A percentile compares a stretch with the other conserved stretches of the same genome.
These are phyloP conservation scores for Neodiprion fabricii DNA, from an alignment of 1,140 invertebrate genomes.

Conservation along the genomic window DNA sequence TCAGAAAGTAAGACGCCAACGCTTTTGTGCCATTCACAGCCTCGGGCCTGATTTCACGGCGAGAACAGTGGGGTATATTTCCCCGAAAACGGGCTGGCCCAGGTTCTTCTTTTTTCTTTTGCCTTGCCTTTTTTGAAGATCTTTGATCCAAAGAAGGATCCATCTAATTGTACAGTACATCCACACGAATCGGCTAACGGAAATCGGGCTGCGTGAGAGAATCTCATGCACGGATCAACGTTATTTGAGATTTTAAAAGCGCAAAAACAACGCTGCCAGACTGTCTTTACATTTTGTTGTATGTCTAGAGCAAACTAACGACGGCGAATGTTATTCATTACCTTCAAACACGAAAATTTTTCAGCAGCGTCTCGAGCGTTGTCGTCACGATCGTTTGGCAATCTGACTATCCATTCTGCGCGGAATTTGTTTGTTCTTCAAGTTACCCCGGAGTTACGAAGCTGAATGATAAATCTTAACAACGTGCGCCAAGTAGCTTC, in stretches of 20 bases:
- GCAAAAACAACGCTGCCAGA: too few species aligned
- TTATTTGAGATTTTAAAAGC: too few species aligned
- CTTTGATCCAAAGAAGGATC: not conserved
- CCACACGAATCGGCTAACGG: not conserved
- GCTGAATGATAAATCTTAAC: too few species aligned
- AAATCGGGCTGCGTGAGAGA: conserved; percentile 1
- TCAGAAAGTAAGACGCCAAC: not conserved
- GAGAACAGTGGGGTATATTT: conserved; percentile 1
- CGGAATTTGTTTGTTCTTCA: too few species aligned
- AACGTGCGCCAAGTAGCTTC: not conserved
- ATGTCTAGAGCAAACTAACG: too few species aligned
- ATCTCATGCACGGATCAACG: not conserved
- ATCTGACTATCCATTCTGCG: too few species aligned
- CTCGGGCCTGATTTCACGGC: conserved; percentile 3
- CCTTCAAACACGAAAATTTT: too few species aligned
- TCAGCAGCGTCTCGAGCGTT: too few species aligned
- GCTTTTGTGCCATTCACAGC: conserved; percentile 4
- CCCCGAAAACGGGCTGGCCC: not conserved
- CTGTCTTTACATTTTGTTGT: too few species aligned
- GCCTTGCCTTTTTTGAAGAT: not conserved
- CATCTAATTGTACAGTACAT: not conserved
- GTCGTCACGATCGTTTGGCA: too few species aligned
- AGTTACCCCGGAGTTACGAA: too few species aligned
- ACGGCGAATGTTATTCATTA: too few species aligned
- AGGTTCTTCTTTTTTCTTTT: not conserved